A percentile compares a stretch with the other conserved stretches of the same genome.
These are phyloP conservation scores for Phenganax subtilis DNA, from an alignment of 92 coral and sea anemone species.

Conservation along the genomic window DNA sequence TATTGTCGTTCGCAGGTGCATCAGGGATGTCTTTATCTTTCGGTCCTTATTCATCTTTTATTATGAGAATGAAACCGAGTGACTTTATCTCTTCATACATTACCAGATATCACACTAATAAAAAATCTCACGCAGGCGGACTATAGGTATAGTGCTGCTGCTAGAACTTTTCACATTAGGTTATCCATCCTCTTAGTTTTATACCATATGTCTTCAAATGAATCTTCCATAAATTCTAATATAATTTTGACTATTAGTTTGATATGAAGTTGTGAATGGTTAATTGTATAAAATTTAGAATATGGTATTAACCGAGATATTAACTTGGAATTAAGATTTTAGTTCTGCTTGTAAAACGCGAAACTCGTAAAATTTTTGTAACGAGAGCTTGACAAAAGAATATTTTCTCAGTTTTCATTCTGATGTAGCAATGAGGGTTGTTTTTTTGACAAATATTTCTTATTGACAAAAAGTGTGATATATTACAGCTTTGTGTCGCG, in stretches of 20 bases:
- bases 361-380: not conserved
- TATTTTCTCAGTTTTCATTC: constrained; percentile 3
- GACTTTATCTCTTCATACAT: constrained; percentile 8
- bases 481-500: constrained; percentile 41
- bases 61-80: constrained; percentile 24
- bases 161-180: too few relatives aligned
- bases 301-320: not conserved
- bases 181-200: too few relatives aligned
- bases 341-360: not conserved
- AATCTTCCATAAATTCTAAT: too few relatives aligned
- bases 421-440: constrained; percentile 51
- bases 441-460: constrained; percentile 55
- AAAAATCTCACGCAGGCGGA: constrained; percentile 20
- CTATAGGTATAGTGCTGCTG: not conserved
- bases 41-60: constrained; percentile 16
- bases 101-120: constrained; percentile 26
- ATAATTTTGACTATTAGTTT: too few relatives aligned
- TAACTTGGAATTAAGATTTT: not conserved
- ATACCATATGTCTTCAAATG: too few relatives aligned
- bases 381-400: not conserved
- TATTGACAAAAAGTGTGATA: constrained; percentile 73
- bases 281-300: not conserved
- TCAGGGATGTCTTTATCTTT: constrained; percentile 16
- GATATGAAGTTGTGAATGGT: too few relatives aligned
- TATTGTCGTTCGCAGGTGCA: constrained; percentile 39